phyloP scores from a whole-genome alignment of 2,888 invertebrate species.

The Brachylomia viminalis region DNA sequence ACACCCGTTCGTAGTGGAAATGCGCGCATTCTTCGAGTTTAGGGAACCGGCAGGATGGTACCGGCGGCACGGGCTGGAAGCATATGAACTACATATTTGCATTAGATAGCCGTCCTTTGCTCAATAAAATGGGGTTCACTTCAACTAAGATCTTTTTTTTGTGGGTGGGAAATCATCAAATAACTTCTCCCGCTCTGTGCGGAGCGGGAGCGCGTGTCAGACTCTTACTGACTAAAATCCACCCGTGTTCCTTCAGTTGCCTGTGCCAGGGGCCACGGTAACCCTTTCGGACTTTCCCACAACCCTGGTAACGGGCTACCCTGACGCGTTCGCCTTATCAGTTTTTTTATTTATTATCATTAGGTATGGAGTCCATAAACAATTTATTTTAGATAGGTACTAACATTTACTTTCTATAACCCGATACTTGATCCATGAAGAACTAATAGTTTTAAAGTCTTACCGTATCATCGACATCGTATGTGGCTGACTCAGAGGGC shows the following conservation, averaged over 20 bases:
- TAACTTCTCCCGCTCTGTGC: too few species aligned
- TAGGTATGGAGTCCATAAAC: too few species aligned
- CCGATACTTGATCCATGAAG: not conserved
- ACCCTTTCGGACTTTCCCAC: too few species aligned
- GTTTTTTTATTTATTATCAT: too few species aligned
- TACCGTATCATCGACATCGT: constrained; percentile 81
- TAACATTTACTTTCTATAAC: not conserved
- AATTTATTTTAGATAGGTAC: not conserved
- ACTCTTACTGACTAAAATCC: too few species aligned
- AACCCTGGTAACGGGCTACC: too few species aligned
- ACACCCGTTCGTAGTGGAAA: constrained; percentile 99
- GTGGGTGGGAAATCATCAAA: too few species aligned
- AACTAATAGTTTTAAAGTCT: constrained; percentile 42
- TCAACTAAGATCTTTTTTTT: too few species aligned
- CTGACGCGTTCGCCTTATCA: too few species aligned
- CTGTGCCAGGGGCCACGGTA: too few species aligned
- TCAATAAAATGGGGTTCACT: not conserved
- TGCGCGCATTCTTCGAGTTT: constrained; percentile 98
- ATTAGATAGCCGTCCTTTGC: constrained; percentile 28
- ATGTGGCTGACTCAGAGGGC: constrained; percentile 78
- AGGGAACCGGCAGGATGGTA: constrained; percentile 83
- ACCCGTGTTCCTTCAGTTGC: too few species aligned
- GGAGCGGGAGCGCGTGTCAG: too few species aligned
- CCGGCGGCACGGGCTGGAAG: constrained; percentile 75
- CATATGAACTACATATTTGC: constrained; percentile 42